A percentile compares a stretch with the other conserved stretches of the same genome.
Conservation (phyloP, 2,113 vertebrate genomes). For the Lota lota region DNA sequence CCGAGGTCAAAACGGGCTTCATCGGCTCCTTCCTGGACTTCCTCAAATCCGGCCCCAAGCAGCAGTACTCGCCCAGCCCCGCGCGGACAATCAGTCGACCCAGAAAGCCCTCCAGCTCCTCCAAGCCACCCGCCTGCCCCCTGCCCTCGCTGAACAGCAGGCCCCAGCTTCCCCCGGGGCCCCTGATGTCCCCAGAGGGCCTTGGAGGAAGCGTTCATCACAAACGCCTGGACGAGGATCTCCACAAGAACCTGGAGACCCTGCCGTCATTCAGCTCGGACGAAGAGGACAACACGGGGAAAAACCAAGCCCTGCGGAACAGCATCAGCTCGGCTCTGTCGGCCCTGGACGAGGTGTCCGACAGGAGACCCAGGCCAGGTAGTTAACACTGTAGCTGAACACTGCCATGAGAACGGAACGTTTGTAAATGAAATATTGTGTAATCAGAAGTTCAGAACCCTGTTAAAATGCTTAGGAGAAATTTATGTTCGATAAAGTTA, state of each 20-base stretch:
- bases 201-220: slow-evolving; percentile 69
- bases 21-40: slow-evolving; percentile 98
- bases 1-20: slow-evolving; percentile 96
- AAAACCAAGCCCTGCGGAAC: slow-evolving; percentile 89
- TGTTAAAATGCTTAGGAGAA: too few relatives aligned
- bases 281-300: slow-evolving; percentile 89
- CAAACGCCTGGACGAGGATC: slow-evolving; percentile 83
- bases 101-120: slow-evolving; percentile 78
- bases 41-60: slow-evolving; percentile 93
- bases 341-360: slow-evolving; percentile 82
- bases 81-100: slow-evolving; percentile 84
- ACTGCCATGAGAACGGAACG: too few relatives aligned
- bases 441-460: too few relatives aligned
- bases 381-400: slow-evolving; percentile 23
- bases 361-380: slow-evolving; percentile 86
- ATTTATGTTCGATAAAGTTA: too few relatives aligned
- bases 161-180: slow-evolving; percentile 55
- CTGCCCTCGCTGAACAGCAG: slow-evolving; percentile 69
- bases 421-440: too few relatives aligned
- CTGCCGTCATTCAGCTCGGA: slow-evolving; percentile 94
- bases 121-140: slow-evolving; percentile 72
- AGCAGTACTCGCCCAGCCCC: slow-evolving; percentile 88
- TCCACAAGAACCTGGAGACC: slow-evolving; percentile 88
- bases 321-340: slow-evolving; percentile 85
- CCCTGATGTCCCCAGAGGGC: slow-evolving; percentile 66